Conservation (phyloP, 2,113 vertebrate species). For the Zosterops borbonicus region DNA sequence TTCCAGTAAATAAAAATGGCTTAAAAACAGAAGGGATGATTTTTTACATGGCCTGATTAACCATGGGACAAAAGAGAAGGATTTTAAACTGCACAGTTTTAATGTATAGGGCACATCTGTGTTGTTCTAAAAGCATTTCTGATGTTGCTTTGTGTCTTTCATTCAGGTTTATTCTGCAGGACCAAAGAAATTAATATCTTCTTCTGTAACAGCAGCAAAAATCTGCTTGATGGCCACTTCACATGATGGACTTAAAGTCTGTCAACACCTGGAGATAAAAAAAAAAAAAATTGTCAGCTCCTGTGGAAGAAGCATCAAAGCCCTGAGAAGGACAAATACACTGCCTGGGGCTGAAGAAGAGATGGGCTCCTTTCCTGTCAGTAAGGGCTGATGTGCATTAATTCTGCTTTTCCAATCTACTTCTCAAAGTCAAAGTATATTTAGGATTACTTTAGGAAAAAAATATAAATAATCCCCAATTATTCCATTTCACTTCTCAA, state of each 20-base stretch:
- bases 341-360: neutral
- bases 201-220: neutral
- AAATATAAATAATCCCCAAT: too few species aligned
- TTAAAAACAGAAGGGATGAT: neutral
- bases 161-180: neutral
- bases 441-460: neutral
- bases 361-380: neutral
- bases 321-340: neutral
- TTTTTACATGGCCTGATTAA: too few species aligned
- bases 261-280: neutral
- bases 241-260: neutral
- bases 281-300: neutral
- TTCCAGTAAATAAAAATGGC: neutral
- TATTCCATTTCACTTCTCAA: neutral
- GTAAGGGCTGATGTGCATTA: neutral
- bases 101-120: too few species aligned
- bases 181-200: neutral
- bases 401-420: neutral
- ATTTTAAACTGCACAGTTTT: neutral
- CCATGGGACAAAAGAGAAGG: accelerated
- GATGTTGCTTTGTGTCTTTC: neutral
- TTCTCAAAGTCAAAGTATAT: neutral
- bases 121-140: neutral
- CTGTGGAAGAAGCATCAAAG: neutral
- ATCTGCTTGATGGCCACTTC: neutral